Base-by-base conservation (phyloP, 2,888 invertebrate species). In the Cynaeus angustus region DNA sequence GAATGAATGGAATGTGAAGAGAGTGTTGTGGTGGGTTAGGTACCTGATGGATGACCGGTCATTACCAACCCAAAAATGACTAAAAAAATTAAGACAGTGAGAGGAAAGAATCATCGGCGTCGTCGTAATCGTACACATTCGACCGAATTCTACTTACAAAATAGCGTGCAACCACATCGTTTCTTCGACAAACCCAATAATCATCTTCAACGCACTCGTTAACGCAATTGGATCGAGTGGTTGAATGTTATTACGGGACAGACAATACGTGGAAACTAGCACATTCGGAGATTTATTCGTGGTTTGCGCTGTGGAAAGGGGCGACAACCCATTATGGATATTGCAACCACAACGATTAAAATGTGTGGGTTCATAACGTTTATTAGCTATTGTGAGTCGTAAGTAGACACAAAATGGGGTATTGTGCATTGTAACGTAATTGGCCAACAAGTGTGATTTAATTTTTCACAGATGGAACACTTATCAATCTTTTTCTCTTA, bases 131-230 rank as follows among this genome's bases (percentile, higher is more conserved):
- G 37, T 55, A 38, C 16, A 53, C 30, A 53, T 38, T 55, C 45
- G 46, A 59, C 59, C 59, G 46, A 59, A 59, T 59, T 59, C 59
- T 59, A 59, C 56, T 56, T 41, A 26, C 28, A 59, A 59, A 59
- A 59, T 79, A 76, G 79, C 79, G 74, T 78, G 79, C 76, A 78
- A 77, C 77, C 77, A 70, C 72, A 72, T 38, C 58, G 59, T 77
- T 59, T 59, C 58, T 59, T 16, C 14, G 43, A 37, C 58, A 28
- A 45, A 77, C 66, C 77, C 78, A 74, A 68, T 74, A 75, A 79
- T 79, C 74, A 78, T 58, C 43, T 45, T 41, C 28, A 58, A 58
- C 58, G 12, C 9, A 58, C 37, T 58, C 58, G 58, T 58, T 58
- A 58, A 43, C 58, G 43, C 58, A 58, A 58, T 58, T 58, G 58